A percentile compares a stretch with the other conserved stretches of the same genome.
Evolutionary conservation across 2,888 invertebrate species (phyloP).

Genomic region (Endotricha flammealis): DNA sequence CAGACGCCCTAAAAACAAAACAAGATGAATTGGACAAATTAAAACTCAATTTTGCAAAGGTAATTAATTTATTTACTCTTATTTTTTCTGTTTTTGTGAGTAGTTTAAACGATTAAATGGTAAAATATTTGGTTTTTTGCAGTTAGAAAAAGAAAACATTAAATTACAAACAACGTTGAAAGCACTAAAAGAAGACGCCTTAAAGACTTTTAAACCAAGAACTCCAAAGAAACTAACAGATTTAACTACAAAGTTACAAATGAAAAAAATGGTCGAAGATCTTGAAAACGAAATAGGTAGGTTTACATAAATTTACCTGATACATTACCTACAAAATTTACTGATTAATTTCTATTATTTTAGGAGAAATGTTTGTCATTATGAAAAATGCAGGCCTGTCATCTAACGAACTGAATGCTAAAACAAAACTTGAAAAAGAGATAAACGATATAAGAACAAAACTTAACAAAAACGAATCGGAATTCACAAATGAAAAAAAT

Average conservation of each 20-base stretch:
- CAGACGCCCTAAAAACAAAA: conserved; percentile 58
- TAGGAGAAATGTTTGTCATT: conserved; percentile 79
- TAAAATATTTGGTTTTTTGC: conserved; percentile 14
- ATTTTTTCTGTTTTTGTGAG: conserved; percentile 9
- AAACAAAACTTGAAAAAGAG: conserved; percentile 67
- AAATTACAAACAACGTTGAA: conserved; percentile 82
- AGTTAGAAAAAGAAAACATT: conserved; percentile 82
- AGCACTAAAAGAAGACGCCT: conserved; percentile 80
- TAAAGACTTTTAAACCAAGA: conserved; percentile 82
- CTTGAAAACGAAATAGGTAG: conserved; percentile 91
- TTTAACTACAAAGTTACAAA: conserved; percentile 82
- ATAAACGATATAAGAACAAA: conserved; percentile 76
- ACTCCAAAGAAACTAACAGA: conserved; percentile 86
- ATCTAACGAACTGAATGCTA: conserved; percentile 66
- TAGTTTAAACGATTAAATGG: conserved; percentile 13
- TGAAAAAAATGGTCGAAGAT: conserved; percentile 91
- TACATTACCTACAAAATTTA: background rate
- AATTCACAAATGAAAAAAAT: conserved; percentile 73
- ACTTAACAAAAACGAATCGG: conserved; percentile 65
- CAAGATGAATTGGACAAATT: conserved; percentile 76
- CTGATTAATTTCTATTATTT: conserved; percentile 12
- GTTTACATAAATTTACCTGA: conserved; percentile 2
- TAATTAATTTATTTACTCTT: conserved; percentile 19
- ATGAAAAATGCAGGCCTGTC: conserved; percentile 79
- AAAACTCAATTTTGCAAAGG: conserved; percentile 71